Percentiles rank a stretch among this genome's conserved stretches.
Conservation (phyloP, 2,888 invertebrate genomes). For the Philereme transversata region DNA sequence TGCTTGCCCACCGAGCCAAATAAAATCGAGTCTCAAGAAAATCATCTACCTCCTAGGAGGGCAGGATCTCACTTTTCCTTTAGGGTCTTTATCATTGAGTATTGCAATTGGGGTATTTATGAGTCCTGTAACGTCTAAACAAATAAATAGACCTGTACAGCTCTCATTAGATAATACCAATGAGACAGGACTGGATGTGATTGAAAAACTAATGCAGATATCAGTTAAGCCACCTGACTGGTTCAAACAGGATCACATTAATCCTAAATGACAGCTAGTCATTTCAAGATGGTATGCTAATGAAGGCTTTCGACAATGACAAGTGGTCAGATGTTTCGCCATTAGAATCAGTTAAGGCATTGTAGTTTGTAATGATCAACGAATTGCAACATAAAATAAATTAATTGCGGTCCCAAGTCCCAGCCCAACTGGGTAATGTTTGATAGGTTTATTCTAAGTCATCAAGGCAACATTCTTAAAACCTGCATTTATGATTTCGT, state of each 20-base stretch:
- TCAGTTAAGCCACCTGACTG: not conserved
- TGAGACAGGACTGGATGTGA: not conserved
- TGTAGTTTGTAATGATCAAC: slow-evolving; percentile 19
- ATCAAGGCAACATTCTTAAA: no score
- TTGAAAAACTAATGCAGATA: not conserved
- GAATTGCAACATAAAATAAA: slow-evolving; percentile 16
- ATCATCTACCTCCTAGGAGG: no score
- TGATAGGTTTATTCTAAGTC: not conserved
- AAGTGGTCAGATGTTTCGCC: slow-evolving; percentile 23
- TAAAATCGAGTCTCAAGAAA: no score
- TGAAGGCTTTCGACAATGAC: slow-evolving; percentile 19
- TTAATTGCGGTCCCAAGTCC: slow-evolving; percentile 9
- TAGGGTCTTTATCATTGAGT: no score
- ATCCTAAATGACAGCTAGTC: slow-evolving; percentile 17
- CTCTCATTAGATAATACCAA: not conserved
- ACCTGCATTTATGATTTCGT: no score
- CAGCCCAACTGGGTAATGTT: slow-evolving; percentile 12
- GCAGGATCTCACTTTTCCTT: no score
- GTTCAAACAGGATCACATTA: slow-evolving; percentile 20
- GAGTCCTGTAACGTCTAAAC: no score
- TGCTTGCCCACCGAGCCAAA: no score
- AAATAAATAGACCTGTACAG: no score
- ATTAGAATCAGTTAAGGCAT: slow-evolving; percentile 17
- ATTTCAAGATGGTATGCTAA: slow-evolving; percentile 17
- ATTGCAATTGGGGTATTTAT: no score